Conservation (phyloP, 2,113 vertebrate genomes). For the Oncorhynchus tshawytscha region DNA sequence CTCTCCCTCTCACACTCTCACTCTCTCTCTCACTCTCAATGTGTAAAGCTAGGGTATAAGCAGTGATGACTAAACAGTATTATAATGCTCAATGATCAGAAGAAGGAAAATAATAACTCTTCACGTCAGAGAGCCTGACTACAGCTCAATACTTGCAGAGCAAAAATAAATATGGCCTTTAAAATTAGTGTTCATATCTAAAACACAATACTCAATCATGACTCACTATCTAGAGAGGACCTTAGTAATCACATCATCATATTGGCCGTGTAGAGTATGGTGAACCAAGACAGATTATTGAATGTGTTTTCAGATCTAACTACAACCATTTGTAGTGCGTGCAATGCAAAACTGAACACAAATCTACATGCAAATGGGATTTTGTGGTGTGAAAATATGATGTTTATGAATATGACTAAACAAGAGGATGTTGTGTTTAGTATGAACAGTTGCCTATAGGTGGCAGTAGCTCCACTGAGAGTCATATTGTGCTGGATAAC, state of each 20-base stretch:
- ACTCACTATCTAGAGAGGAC: not conserved
- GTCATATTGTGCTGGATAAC: not conserved
- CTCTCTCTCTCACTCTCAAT: no score
- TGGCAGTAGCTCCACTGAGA: conserved; percentile 57
- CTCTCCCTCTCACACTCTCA: not conserved
- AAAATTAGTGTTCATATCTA: not conserved
- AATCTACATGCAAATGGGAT: not conserved
- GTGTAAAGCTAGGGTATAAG: no score
- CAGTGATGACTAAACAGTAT: not conserved
- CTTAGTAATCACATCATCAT: not conserved
- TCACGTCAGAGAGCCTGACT: not conserved
- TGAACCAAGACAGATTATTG: not conserved
- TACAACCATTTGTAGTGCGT: not conserved
- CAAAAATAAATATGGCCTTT: not conserved
- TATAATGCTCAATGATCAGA: not conserved
- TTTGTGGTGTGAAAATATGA: not conserved
- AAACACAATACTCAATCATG: not conserved
- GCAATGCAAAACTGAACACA: not conserved
- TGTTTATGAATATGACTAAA: not conserved
- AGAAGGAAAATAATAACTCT: not conserved
- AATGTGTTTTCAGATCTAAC: not conserved
- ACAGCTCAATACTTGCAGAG: not conserved
- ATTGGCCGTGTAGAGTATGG: not conserved
- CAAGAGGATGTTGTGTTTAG: not conserved
- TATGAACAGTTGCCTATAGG: conserved; percentile 47